Base-by-base conservation (phyloP, 2,888 invertebrate species). In the Latrodectus hesperus region DNA sequence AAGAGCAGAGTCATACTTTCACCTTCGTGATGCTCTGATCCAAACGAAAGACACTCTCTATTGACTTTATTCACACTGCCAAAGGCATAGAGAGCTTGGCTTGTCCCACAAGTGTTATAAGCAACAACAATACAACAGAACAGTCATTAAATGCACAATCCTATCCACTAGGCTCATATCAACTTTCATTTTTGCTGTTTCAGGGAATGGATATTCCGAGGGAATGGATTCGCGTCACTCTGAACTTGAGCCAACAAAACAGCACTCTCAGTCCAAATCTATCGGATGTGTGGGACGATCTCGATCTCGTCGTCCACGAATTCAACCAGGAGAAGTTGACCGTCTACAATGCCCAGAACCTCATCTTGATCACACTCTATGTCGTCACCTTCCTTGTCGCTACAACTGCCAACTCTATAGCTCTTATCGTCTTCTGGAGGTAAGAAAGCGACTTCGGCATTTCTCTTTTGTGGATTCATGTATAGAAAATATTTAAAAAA, bases 401-500 rank as follows among this genome's bases (percentile, higher is more conserved):
- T 0, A 91, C 95, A 26, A 92, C 94, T 10, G 94, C 95, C 5
- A 95, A 95, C 90, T 92, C 94, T n/a, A 92, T 95, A 12, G 94
- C 95, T 1, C 95, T 95, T 80, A 92, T 94, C 5, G 94, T 95
- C 0, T 95, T 95, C 77, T 93, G 95, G 88, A 95, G 94, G 95
- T 95, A 92, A 93, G 94, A 38, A 38, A 38, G 6, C 6, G 6
- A 38, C 2, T 1, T 92, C 74, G 3, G 14, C n/a, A 3, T 38
- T 11, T 51, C 1, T 67, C 6, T 12, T 2, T 6, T n/a, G 16
- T 16, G 6, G 26, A 11, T 17, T 60, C 12, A 22, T 12, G 6
- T 14, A 60, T 60, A 14, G 9, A 55, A 14, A 12, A 75, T 55
- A 75, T 17, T 16, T 14, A 17, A 11, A 3, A 12, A n/a, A 1